Base-by-base conservation (phyloP, 64 coral and sea anemone species). In the Dendronephthya gigantea region DNA sequence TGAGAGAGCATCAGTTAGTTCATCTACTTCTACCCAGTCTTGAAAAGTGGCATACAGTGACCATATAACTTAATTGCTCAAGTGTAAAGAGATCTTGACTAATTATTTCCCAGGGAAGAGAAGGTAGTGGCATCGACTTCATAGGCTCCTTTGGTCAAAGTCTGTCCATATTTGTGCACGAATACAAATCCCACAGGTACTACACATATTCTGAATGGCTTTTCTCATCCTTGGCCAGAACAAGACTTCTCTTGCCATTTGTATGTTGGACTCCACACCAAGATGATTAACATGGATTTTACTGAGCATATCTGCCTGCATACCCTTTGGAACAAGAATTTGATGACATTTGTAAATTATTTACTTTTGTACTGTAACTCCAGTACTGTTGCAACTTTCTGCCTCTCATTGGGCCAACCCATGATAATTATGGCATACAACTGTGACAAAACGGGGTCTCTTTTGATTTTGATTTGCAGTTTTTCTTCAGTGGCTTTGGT, bases 221-320 rank as follows among this genome's bases (percentile, higher is more conserved):
- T 90, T 90, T 25, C 82, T 84, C 87, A 89, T 89, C n/a, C 87
- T 87, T 49, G 48, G 62, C 87, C 90, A 92, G 40, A 92, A 88
- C 4, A 92, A 82, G 12, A 84, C 82, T 56, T 90, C 88, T 0
- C 82, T 35, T 28, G 68, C 83, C 88, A 90, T 85, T 19, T 62
- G 11, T 33, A 85, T 90, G 40, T 81, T 85, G 19, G 86, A 92
- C 25, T 88, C 82, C 30, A 39, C 69, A 12, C 87, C 87, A 83
- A 85, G 88, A 48, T 92, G 83, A 32, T 92, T 92, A 1, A 51
- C 82, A 43, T 92, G 90, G 48, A 92, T 88, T 32, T 88, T 92
- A 28, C 38, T 10, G 29, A 92, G 83, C 91, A 92, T 86, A 9
- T 86, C 76, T 35, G 75, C 85, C 8, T 93, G 84, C 87, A 93